A percentile compares a stretch with the other conserved stretches of the same genome.
Evolutionary conservation across 2,797 vertebrate species (phyloP).

Genomic region (Falco cherrug): DNA sequence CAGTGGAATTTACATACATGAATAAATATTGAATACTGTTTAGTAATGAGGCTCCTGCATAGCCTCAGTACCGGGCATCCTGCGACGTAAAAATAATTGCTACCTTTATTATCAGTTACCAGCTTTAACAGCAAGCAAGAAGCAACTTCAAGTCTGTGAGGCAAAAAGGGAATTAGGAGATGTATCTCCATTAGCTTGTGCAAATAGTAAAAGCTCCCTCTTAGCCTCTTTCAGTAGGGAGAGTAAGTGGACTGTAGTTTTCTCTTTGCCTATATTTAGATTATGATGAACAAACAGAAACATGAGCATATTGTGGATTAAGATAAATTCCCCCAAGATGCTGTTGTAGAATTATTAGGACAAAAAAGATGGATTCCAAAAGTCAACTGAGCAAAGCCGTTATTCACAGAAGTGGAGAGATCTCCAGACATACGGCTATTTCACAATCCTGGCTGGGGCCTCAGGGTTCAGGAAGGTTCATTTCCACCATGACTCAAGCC

Average conservation of each 20-base stretch:
- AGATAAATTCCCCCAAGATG: constrained; percentile 47
- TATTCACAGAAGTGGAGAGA: neutral
- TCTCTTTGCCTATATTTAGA: constrained; percentile 35
- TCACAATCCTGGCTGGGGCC: constrained; percentile 50
- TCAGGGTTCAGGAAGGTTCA: constrained; percentile 10
- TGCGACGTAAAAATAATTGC: constrained; percentile 51
- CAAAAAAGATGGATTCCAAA: constrained; percentile 30
- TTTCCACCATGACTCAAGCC: constrained; percentile 46
- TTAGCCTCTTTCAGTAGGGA: neutral
- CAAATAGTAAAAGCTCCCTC: constrained; percentile 49
- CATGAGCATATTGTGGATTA: constrained; percentile 14
- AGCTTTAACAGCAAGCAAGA: constrained; percentile 35
- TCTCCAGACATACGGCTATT: constrained; percentile 1
- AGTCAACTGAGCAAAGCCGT: constrained; percentile 19
- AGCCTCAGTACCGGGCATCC: constrained; percentile 14
- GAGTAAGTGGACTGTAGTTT: constrained; percentile 20
- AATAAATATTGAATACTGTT: constrained; percentile 67
- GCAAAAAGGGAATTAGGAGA: constrained; percentile 36
- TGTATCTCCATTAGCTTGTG: constrained; percentile 46
- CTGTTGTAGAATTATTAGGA: neutral
- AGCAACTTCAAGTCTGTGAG: neutral
- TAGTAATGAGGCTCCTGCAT: constrained; percentile 25
- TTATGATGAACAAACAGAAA: neutral
- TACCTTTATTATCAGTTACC: constrained; percentile 58
- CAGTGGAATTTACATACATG: constrained; percentile 72